phyloP scores from a whole-genome alignment of 1,140 invertebrate genomes.

The Tenebrio molitor region DNA sequence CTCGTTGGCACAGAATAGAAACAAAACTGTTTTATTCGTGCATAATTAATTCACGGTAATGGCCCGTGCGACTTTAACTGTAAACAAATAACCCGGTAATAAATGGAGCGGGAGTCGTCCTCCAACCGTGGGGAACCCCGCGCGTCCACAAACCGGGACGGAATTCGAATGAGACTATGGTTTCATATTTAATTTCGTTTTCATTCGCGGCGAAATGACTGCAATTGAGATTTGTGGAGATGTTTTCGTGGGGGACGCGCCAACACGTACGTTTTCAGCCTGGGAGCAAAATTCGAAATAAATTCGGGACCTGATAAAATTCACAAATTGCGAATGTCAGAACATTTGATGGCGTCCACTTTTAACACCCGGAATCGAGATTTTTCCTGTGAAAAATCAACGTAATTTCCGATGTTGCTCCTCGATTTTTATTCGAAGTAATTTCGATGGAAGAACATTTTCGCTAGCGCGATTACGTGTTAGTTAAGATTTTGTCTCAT shows the following conservation, averaged over 20 bases:
- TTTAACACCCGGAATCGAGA: no score
- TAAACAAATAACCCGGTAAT: slow-evolving; percentile 28
- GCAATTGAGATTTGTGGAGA: slow-evolving; percentile 19
- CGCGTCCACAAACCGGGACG: slow-evolving; percentile 1
- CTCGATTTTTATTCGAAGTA: no score
- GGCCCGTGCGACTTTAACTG: slow-evolving; percentile 19
- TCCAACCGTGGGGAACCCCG: slow-evolving; percentile 2
- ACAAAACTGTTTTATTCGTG: slow-evolving; percentile 31
- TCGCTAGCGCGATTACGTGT: no score
- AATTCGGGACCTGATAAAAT: no score
- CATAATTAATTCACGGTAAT: slow-evolving; percentile 24
- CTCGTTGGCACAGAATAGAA: slow-evolving; percentile 22
- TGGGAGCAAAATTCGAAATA: neutral
- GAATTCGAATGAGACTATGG: slow-evolving; percentile 21
- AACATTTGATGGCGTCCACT: no score
- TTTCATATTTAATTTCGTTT: slow-evolving; percentile 39
- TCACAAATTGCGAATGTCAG: no score
- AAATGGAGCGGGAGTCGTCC: slow-evolving; percentile 9
- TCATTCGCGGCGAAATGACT: slow-evolving; percentile 15
- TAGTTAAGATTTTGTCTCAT: no score
- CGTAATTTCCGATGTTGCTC: no score
- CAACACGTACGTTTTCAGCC: neutral
- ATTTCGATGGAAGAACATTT: no score
- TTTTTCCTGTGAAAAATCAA: no score
- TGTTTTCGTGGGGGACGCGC: slow-evolving; percentile 1